Conservation (phyloP, 2,888 invertebrate genomes). For the Hecatera dysodea region DNA sequence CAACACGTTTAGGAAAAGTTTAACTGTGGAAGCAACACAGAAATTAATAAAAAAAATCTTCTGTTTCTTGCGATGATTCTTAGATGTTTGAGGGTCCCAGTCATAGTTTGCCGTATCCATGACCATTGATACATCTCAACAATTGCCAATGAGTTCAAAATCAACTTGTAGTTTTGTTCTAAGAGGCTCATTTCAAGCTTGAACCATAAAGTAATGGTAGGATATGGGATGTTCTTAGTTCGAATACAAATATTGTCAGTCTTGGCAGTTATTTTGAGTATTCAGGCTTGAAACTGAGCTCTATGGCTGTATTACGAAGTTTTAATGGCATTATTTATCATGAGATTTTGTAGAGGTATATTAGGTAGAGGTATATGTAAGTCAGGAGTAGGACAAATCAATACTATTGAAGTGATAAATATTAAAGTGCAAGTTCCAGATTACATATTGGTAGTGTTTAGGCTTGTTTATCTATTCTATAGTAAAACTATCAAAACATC, state of each 20-base stretch:
- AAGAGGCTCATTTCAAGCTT: conserved; percentile 22
- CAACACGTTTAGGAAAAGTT: too few species aligned
- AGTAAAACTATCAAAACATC: conserved; percentile 23
- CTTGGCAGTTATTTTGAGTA: conserved; percentile 34
- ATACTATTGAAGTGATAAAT: too few species aligned
- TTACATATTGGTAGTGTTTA: conserved; percentile 22
- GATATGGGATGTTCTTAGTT: conserved; percentile 12
- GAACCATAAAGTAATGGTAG: conserved; percentile 1
- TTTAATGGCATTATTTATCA: neutral
- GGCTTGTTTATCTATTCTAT: conserved; percentile 37
- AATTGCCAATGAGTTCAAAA: neutral
- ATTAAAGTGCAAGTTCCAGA: conserved; percentile 27
- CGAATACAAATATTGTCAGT: conserved; percentile 7
- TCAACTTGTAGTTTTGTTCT: neutral
- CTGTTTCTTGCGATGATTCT: neutral
- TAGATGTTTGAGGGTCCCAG: neutral
- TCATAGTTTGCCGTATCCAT: neutral
- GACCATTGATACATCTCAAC: neutral
- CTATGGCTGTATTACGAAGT: neutral
- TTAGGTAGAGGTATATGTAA: neutral
- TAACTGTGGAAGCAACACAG: neutral
- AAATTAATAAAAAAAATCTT: neutral
- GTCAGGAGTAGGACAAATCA: conserved; percentile 4
- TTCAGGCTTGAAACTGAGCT: conserved; percentile 20
- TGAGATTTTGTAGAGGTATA: too few species aligned